Evolutionary conservation across 2,113 vertebrate species (phyloP).

Genomic region (Rhea pennata): DNA sequence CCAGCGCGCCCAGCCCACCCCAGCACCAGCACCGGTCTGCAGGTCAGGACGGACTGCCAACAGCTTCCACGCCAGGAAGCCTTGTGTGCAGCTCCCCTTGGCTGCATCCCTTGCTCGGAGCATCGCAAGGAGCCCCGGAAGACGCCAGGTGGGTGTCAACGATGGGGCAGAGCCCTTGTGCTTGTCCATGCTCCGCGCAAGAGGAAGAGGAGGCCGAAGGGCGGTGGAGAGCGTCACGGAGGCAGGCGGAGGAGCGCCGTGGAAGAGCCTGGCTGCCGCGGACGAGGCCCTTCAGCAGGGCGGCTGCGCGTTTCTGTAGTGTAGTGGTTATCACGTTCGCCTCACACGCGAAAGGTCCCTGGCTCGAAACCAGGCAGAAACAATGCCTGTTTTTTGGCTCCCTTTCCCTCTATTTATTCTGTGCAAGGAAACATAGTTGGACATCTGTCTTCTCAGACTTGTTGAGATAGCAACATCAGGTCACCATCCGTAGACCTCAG

Average conservation of each 20-base stretch:
- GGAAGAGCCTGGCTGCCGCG: fast-evolving
- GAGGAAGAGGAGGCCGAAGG: fast-evolving
- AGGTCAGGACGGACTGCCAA: too few relatives aligned
- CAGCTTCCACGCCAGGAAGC: too few relatives aligned
- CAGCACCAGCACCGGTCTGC: too few relatives aligned
- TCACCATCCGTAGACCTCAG: too few relatives aligned
- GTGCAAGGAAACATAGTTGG: too few relatives aligned
- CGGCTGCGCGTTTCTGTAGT: neutral
- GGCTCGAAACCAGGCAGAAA: constrained; percentile 19
- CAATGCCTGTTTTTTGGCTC: fast-evolving
- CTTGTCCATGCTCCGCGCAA: too few relatives aligned
- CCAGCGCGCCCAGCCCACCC: neutral
- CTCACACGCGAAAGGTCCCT: constrained; percentile 66
- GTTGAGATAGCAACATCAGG: too few relatives aligned
- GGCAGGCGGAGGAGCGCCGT: fast-evolving
- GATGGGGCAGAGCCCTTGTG: neutral
- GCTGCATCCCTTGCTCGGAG: neutral
- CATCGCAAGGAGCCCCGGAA: neutral
- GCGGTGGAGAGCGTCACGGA: fast-evolving
- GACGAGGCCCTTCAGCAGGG: fast-evolving
- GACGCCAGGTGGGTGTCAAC: fast-evolving
- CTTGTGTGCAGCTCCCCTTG: neutral
- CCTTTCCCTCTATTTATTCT: fast-evolving
- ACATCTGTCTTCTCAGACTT: too few relatives aligned
- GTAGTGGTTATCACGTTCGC: constrained; percentile 70